Base-by-base conservation (phyloP, 2,113 vertebrate species). In the Pan paniscus region DNA sequence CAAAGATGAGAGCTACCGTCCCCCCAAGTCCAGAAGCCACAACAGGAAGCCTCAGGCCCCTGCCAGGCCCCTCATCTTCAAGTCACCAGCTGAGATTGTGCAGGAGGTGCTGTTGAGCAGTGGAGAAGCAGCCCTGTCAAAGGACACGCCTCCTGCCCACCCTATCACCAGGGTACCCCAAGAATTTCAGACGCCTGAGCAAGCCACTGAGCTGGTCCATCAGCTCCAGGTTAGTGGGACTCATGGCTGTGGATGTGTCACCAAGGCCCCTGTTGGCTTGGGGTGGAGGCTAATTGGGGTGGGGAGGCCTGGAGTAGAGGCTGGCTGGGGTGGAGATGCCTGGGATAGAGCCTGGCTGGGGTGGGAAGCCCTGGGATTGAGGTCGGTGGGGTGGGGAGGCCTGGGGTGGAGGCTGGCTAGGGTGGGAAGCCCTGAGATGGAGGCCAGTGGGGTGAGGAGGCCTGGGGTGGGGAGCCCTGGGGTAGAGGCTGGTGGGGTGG, bases 21-120 rank as follows among this genome's bases (percentile, higher is more conserved):
- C 99, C 0, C 99, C 99, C 1, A 99, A 98, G 96, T 98, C 99
- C 95, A 98, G 96, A 25, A 86, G 17, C 8, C 89, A 95, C 0
- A 89, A 89, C 2, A 75, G 50, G 18, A 96, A 57, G 30, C 90
- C 91, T 38, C 67, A 95, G 6, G 80, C 48, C 10, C 73, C 98
- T 0, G 72, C 40, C 3, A 96, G 94, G 79, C 99, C 98, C 2
- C 8, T 99, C 3, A 89, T 99, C 82, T 99, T 99, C 97, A 99
- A 99, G 92, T 99, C 99, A 0, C 99, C 99, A 0, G 99, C 99
- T 0, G 99, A 99, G 90, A 99, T 99, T 2, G 99, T 99, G 0
- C 99, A 96, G 48, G 99, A 99, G 93, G 99, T 99, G 27, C 98
- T 99, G 67, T 88, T 99, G 96, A 99, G 99, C 97, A 98, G 98